These are phyloP conservation scores for Polyploca ridens DNA, from an alignment of 2,888 invertebrate genomes.

Conservation along the genomic window DNA sequence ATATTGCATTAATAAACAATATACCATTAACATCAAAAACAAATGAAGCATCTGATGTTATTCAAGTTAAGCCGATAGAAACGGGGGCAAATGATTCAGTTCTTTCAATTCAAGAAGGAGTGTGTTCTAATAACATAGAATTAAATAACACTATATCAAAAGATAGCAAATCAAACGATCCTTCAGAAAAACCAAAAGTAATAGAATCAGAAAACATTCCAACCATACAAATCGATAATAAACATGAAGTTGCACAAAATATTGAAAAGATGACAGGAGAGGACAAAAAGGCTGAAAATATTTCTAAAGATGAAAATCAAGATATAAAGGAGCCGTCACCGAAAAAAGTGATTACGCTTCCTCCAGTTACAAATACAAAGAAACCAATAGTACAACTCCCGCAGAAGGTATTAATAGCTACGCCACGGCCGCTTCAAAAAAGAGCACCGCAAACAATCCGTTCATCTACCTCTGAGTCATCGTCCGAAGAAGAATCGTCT, in stretches of 20 bases:
- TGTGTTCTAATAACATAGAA: background rate
- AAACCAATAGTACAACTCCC: slow-evolving; percentile 82
- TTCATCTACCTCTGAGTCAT: slow-evolving; percentile 72
- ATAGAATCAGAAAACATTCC: slow-evolving; percentile 65
- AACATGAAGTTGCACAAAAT: slow-evolving; percentile 33
- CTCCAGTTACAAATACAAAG: slow-evolving; percentile 41
- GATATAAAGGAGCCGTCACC: slow-evolving; percentile 39
- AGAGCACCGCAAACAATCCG: slow-evolving; percentile 71
- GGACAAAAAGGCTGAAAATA: slow-evolving; percentile 56
- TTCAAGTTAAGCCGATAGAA: background rate
- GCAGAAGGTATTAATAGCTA: slow-evolving; percentile 83
- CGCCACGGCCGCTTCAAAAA: slow-evolving; percentile 86
- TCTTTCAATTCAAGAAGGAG: background rate
- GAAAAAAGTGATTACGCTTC: slow-evolving; percentile 28
- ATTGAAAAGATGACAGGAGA: slow-evolving; percentile 42
- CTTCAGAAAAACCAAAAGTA: slow-evolving; percentile 28
- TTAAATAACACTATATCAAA: background rate
- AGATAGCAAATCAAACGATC: background rate
- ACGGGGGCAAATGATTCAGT: background rate
- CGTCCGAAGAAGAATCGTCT: slow-evolving; percentile 76
- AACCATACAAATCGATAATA: slow-evolving; percentile 41
- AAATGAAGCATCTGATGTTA: background rate
- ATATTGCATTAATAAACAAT: background rate
- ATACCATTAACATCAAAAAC: background rate
- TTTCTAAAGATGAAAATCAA: slow-evolving; percentile 34